Percentiles rank a stretch among this genome's conserved stretches.
Conservation (phyloP, 2,888 invertebrate genomes). For the Synergus itoensis region DNA sequence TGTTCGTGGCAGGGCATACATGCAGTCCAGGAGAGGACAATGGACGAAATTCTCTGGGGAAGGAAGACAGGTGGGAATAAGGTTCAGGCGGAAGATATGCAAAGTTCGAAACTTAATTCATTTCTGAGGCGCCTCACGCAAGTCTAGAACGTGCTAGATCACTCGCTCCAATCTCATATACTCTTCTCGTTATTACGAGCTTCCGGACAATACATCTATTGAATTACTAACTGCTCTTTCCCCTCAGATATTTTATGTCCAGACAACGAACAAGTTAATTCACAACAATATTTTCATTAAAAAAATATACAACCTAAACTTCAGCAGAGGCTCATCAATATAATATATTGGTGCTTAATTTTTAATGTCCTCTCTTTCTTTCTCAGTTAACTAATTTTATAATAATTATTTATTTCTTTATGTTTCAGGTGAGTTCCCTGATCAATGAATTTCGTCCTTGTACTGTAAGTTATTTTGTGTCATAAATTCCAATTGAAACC, state of each 20-base stretch:
- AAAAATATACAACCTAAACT: background rate
- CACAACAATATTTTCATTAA: background rate
- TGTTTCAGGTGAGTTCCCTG: constrained; percentile 15
- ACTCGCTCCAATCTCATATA: constrained; percentile 59
- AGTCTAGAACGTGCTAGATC: constrained; percentile 68
- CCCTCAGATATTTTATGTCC: constrained; percentile 16
- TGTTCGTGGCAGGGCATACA: background rate
- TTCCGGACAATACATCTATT: constrained; percentile 48
- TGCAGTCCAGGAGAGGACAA: constrained; percentile 52
- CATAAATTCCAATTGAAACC: background rate
- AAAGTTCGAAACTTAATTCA: constrained; percentile 73
- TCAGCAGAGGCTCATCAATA: background rate
- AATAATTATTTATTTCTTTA: background rate
- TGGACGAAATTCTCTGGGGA: constrained; percentile 55
- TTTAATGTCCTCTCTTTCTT: background rate
- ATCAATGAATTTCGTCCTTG: background rate
- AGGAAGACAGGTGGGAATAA: constrained; percentile 46
- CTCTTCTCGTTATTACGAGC: constrained; percentile 53
- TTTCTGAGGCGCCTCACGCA: constrained; percentile 71
- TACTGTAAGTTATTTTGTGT: background rate
- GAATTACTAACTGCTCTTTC: constrained; percentile 43
- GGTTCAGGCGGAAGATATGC: constrained; percentile 62
- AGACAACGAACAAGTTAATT: constrained; percentile 17
- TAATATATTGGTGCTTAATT: background rate
- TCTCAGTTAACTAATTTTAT: background rate